Percentiles rank a stretch among this genome's conserved stretches.
phyloP scores from a whole-genome alignment of 1,140 invertebrate genomes.

The Chionoecetes opilio region DNA sequence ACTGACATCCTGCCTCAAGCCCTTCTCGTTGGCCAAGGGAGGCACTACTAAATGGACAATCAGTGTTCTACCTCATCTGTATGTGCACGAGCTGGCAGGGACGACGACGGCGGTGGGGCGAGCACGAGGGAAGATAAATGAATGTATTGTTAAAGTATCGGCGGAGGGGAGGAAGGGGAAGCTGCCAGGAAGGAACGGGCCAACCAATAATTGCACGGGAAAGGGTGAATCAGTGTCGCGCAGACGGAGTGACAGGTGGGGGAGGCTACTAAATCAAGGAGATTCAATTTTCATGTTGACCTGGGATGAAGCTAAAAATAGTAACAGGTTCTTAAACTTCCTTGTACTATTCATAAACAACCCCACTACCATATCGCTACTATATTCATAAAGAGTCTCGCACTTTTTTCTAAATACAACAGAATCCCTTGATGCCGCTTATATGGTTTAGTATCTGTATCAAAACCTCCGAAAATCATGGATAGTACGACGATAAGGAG shows the following conservation, averaged over 20 bases:
- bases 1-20: not conserved
- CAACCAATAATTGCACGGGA: constrained; percentile 8
- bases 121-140: constrained; percentile 28
- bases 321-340: not conserved
- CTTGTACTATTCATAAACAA: no score
- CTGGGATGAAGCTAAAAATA: not conserved
- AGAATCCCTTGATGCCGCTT: no score
- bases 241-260: not conserved
- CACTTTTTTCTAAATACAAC: no score
- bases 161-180: constrained; percentile 23
- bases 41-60: constrained; percentile 52
- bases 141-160: constrained; percentile 30
- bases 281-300: not conserved
- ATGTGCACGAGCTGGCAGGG: constrained; percentile 44
- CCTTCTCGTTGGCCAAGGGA: not conserved
- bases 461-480: no score
- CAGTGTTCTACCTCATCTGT: constrained; percentile 57
- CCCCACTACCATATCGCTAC: no score
- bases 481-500: no score
- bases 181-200: constrained; percentile 9
- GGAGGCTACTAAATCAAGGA: not conserved
- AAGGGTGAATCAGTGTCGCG: not conserved
- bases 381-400: no score
- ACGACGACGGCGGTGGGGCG: not conserved
- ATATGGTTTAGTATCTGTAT: no score